Evolutionary conservation across 2,113 vertebrate genomes (phyloP).

Genomic region (Nicator chloris): DNA sequence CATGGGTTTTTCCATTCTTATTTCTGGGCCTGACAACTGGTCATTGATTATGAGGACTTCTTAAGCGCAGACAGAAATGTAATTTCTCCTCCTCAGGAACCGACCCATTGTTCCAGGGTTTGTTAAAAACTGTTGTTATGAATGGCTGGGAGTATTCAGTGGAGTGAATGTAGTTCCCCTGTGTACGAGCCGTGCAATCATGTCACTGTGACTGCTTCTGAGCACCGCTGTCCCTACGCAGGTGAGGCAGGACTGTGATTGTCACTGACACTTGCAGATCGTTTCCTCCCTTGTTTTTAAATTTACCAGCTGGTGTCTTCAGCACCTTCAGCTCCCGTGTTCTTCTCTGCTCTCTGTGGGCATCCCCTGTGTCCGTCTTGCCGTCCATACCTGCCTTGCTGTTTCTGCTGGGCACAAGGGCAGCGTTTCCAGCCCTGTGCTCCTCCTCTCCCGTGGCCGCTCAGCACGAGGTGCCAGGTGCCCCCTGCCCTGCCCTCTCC

Average conservation of each 20-base stretch:
- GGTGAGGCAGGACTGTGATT: not conserved
- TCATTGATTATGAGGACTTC: not conserved
- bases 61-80: not conserved
- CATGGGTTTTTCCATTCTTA: not conserved
- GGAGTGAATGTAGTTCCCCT: not conserved
- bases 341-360: fast-evolving
- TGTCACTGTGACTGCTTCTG: fast-evolving
- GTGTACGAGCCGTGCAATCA: fast-evolving
- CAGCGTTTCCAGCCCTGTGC: not conserved
- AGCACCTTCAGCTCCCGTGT: fast-evolving
- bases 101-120: fast-evolving
- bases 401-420: not conserved
- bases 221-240: fast-evolving
- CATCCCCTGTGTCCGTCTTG: fast-evolving
- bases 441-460: fast-evolving
- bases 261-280: fast-evolving
- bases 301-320: not conserved
- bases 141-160: not conserved
- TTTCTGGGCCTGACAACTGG: not conserved
- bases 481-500: too few relatives aligned
- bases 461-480: too few relatives aligned
- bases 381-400: fast-evolving
- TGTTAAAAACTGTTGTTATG: not conserved
- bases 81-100: not conserved
- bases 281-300: not conserved